A percentile compares a stretch with the other conserved stretches of the same genome.
phyloP scores from a whole-genome alignment of 2,797 vertebrate genomes.

The Halcyon badia region DNA sequence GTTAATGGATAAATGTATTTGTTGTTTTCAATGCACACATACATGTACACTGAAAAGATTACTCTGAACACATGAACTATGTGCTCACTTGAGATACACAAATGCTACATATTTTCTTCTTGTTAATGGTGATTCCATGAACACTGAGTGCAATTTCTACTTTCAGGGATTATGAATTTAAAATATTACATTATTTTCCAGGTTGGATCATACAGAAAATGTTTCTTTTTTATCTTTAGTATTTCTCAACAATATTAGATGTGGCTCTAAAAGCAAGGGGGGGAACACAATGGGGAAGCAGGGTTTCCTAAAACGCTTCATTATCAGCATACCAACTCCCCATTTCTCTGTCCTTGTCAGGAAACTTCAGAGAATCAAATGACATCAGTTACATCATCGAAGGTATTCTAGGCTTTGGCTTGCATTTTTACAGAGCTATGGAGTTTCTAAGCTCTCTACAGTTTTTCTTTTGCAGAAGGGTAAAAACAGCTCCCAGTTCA shows the following conservation, averaged over 20 bases:
- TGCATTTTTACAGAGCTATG: not conserved
- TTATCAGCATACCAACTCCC: not conserved
- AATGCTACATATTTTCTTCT: not conserved
- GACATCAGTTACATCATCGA: not conserved
- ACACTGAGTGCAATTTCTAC: not conserved
- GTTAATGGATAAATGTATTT: not conserved
- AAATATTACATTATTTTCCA: not conserved
- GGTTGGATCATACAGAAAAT: not conserved
- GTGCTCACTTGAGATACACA: not conserved
- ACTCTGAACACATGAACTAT: not conserved
- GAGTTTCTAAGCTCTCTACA: conserved; percentile 11
- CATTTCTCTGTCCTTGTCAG: not conserved
- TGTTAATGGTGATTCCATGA: not conserved
- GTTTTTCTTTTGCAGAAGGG: not conserved
- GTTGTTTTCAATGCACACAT: not conserved
- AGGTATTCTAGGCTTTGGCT: not conserved
- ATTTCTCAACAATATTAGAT: not conserved
- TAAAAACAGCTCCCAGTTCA: not conserved
- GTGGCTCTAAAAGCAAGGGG: not conserved
- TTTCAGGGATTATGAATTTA: not conserved
- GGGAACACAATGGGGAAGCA: not conserved
- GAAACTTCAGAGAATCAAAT: not conserved
- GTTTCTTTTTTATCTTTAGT: not conserved
- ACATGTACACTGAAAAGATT: not conserved
- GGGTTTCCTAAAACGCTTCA: not conserved